phyloP scores from a whole-genome alignment of 2,797 vertebrate genomes.

The Echeneis naucrates region DNA sequence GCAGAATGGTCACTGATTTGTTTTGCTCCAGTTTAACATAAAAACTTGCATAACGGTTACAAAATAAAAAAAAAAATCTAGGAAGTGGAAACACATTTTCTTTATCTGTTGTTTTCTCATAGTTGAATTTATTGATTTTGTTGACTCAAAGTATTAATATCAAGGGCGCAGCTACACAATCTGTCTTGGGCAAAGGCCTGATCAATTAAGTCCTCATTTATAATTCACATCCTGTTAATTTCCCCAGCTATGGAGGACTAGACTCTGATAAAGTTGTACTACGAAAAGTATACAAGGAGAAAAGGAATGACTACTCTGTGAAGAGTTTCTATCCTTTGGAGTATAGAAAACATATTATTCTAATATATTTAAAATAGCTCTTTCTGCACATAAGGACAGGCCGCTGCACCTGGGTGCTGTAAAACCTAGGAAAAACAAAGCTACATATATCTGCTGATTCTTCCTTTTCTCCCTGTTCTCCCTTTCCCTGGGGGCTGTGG shows the following conservation, averaged over 20 bases:
- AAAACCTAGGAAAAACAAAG: constrained; percentile 53
- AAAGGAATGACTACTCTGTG: background rate
- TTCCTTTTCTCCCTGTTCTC: constrained; percentile 59
- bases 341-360: constrained; percentile 45
- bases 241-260: constrained; percentile 37
- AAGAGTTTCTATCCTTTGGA: constrained; percentile 34
- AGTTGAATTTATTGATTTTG: constrained; percentile 64
- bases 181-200: constrained; percentile 49
- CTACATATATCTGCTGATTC: constrained; percentile 72
- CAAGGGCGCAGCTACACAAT: constrained; percentile 64
- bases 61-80: constrained; percentile 22
- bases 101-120: constrained; percentile 44
- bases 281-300: constrained; percentile 38
- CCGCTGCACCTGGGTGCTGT: constrained; percentile 46
- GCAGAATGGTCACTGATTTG: constrained; percentile 1
- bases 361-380: constrained; percentile 55
- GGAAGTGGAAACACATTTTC: constrained; percentile 44
- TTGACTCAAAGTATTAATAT: constrained; percentile 72
- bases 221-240: constrained; percentile 73
- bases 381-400: constrained; percentile 50
- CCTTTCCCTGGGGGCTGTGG: constrained; percentile 58
- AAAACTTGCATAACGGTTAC: constrained; percentile 14
- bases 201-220: constrained; percentile 78
- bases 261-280: constrained; percentile 38
- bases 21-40: constrained; percentile 33